Evolutionary conservation across 1,140 invertebrate species (phyloP), one percentile per base, ranked within the genome.

Genomic region (Choristoneura fumiferana): DNA sequence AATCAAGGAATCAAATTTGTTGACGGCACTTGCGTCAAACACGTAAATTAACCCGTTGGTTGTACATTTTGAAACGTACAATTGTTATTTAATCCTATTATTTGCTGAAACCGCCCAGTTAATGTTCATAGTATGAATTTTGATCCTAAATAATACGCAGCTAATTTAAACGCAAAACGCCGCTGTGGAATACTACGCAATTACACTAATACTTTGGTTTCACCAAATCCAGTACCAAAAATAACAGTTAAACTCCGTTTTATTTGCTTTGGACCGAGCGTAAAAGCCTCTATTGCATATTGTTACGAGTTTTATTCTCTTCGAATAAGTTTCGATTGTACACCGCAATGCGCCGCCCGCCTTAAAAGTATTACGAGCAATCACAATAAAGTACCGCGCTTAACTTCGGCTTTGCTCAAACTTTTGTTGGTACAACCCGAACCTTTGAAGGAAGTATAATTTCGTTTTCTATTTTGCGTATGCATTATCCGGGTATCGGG

Each of bases 281-380:
- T 55, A 34, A 60, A 63, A 63, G 40, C 56, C 49, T 9, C 58
- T 43, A 60, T 65, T 67, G 67, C 67, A 70, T 67, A 70, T 69
- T 70, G 69, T 71, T 71, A 57, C 57, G 13, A 63, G 58, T 72
- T 75, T 69, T 63, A 74, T 65, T 64, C 58, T 62, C 54, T 69
- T 71, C 68, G 70, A 65, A 67, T 65, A 71, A 76, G 70, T 76
- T 71, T 63, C 66, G 67, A 67, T 73, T 73, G 65, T 72, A 52
- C 61, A 63, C 63, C 64, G 73, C 70, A 73, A 58, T 76, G 73
- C 69, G 71, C 68, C 45, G 35, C 58, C 60, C 64, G 63, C 55
- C 52, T 63, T 63, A 63, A 67, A 73, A 67, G 63, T 67, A 68
- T 74, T 68, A 67, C 64, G 57, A 54, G 67, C 71, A 70, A 71